These are phyloP conservation scores for Hycleus phaleratus DNA, from an alignment of 1,140 invertebrate genomes.

Conservation along the genomic window DNA sequence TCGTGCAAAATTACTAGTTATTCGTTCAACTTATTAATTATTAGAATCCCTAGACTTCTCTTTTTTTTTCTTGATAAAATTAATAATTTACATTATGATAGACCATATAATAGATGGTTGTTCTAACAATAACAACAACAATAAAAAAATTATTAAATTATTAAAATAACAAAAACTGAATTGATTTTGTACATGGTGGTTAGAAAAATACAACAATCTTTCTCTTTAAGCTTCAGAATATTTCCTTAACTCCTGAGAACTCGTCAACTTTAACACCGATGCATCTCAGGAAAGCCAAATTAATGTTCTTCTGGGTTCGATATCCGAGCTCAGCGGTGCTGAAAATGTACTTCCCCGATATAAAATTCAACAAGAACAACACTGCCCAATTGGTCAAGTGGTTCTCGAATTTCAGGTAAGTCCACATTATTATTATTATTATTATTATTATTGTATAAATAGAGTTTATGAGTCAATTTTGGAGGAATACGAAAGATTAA, in stretches of 20 bases:
- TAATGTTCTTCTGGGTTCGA: conserved; percentile 99
- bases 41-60: conserved; percentile 4
- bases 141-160: too few relatives aligned
- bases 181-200: too few relatives aligned
- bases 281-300: conserved; percentile 98
- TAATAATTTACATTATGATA: too few relatives aligned
- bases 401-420: conserved; percentile 99
- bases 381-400: conserved; percentile 99
- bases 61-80: background rate
- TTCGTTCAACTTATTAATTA: conserved; percentile 9
- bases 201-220: background rate
- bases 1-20: conserved; percentile 9
- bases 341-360: conserved; percentile 99
- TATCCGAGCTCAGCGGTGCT: conserved; percentile 97
- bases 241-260: conserved; percentile 75
- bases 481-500: too few relatives aligned
- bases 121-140: too few relatives aligned
- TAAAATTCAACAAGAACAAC: conserved; percentile 99
- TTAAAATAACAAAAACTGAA: too few relatives aligned
- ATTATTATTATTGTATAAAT: too few relatives aligned
- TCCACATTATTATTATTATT: conserved; percentile 24
- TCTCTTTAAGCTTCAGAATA: conserved; percentile 30
- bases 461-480: too few relatives aligned
- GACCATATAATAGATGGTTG: too few relatives aligned
- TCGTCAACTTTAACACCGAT: conserved; percentile 96